These are phyloP conservation scores for Carlito syrichta DNA, from an alignment of 2,113 vertebrate genomes.

Conservation along the genomic window DNA sequence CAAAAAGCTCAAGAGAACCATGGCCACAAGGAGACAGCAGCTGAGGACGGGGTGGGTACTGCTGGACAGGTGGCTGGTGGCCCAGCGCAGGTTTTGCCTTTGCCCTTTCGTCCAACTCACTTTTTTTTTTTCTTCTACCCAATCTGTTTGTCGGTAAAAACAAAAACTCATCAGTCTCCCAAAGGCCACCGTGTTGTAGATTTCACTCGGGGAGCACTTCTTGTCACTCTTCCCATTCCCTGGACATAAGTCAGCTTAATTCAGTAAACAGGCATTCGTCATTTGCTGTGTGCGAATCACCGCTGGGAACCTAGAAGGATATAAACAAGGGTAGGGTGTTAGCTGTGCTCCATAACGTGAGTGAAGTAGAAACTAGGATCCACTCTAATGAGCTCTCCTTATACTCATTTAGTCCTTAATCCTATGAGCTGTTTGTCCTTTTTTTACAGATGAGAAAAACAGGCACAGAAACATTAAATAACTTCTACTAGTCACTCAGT, in stretches of 20 bases:
- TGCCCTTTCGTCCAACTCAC: background rate
- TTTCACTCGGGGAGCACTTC: background rate
- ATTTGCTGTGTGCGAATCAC: background rate
- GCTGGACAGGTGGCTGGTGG: background rate
- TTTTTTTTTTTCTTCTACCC: background rate
- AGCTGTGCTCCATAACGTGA: background rate
- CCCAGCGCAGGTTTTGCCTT: background rate
- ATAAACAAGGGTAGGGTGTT: background rate
- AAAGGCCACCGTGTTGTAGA: background rate
- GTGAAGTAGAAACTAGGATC: background rate
- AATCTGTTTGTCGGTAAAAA: background rate
- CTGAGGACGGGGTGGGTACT: background rate
- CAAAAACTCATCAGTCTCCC: background rate
- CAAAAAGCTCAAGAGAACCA: background rate
- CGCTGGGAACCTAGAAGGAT: background rate
- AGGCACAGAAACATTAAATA: background rate
- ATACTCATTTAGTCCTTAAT: background rate
- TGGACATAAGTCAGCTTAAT: background rate
- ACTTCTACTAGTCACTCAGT: background rate
- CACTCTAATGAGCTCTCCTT: background rate
- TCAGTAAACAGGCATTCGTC: background rate
- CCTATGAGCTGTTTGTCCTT: background rate
- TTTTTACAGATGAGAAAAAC: background rate
- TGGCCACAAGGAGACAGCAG: background rate
- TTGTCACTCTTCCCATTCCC: background rate